Conservation (phyloP, 2,797 vertebrate species). For the Knipowitschia caucasica region DNA sequence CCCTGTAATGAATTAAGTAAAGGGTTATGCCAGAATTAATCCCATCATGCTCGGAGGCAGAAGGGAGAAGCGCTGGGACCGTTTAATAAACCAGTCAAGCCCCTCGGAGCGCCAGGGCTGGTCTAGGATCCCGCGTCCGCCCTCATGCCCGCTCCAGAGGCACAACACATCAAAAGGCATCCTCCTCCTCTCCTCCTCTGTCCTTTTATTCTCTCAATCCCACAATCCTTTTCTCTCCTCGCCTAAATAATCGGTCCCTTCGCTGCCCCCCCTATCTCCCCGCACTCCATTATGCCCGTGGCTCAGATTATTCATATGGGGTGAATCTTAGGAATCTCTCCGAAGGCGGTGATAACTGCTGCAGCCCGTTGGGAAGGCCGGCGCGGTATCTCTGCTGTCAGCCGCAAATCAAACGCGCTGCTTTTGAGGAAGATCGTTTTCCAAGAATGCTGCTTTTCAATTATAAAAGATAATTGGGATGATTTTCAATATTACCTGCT, state of each 20-base stretch:
- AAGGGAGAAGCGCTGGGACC: slow-evolving; percentile 82
- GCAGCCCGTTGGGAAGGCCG: slow-evolving; percentile 87
- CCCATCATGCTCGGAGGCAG: slow-evolving; percentile 97
- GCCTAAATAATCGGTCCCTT: slow-evolving; percentile 92
- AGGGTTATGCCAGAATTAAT: slow-evolving; percentile 99
- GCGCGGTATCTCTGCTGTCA: slow-evolving; percentile 72
- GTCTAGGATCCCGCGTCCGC: slow-evolving; percentile 72
- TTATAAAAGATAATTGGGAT: background rate
- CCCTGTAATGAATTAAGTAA: slow-evolving; percentile 99
- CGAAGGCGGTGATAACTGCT: slow-evolving; percentile 93
- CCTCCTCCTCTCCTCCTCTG: slow-evolving; percentile 56
- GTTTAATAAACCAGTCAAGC: slow-evolving; percentile 98
- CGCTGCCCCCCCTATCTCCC: slow-evolving; percentile 54
- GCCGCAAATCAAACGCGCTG: slow-evolving; percentile 53
- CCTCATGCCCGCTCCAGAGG: slow-evolving; percentile 70
- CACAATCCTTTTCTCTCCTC: slow-evolving; percentile 28
- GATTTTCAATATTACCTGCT: background rate
- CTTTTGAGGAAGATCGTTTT: slow-evolving; percentile 37
- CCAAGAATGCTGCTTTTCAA: background rate
- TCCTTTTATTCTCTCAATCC: slow-evolving; percentile 27
- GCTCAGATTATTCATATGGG: slow-evolving; percentile 95
- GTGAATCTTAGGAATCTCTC: slow-evolving; percentile 91
- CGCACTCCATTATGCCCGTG: slow-evolving; percentile 79
- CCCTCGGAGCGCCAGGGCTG: slow-evolving; percentile 77
- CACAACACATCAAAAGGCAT: slow-evolving; percentile 95